These are phyloP conservation scores for Malacoraja senta DNA, from an alignment of 2,797 vertebrate genomes.

Conservation along the genomic window DNA sequence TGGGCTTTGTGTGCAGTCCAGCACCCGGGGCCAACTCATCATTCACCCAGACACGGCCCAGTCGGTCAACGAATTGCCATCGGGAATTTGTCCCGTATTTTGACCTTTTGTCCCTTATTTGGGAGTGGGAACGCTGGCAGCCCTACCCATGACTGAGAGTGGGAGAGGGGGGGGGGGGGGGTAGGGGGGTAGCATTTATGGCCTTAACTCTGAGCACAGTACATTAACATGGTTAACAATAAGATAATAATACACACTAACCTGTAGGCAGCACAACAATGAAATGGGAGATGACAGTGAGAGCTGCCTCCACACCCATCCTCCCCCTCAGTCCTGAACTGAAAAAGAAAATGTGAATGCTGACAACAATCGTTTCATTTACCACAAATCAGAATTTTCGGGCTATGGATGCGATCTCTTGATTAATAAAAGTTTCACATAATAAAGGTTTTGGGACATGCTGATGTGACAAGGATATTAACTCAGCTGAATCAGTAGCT, in stretches of 20 bases:
- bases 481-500: neutral
- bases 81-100: no score
- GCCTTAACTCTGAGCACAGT: constrained; percentile 5
- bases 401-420: neutral
- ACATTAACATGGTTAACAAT: constrained; percentile 11
- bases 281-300: neutral
- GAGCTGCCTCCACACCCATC: neutral
- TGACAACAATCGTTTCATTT: neutral
- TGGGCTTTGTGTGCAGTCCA: no score
- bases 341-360: neutral
- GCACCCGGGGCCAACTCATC: no score
- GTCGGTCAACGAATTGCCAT: no score
- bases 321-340: neutral
- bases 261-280: neutral
- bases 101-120: no score
- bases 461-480: neutral
- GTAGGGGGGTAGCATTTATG: neutral
- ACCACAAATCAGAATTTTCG: neutral
- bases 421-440: neutral
- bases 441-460: neutral
- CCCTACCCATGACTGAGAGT: neutral
- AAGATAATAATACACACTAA: neutral
- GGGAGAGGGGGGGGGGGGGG: neutral
- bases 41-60: no score
- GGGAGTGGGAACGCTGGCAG: no score